Evolutionary conservation across 92 coral and sea anemone species (phyloP), one percentile per base, ranked within the genome.

Genomic region (Bergia puertoricense): DNA sequence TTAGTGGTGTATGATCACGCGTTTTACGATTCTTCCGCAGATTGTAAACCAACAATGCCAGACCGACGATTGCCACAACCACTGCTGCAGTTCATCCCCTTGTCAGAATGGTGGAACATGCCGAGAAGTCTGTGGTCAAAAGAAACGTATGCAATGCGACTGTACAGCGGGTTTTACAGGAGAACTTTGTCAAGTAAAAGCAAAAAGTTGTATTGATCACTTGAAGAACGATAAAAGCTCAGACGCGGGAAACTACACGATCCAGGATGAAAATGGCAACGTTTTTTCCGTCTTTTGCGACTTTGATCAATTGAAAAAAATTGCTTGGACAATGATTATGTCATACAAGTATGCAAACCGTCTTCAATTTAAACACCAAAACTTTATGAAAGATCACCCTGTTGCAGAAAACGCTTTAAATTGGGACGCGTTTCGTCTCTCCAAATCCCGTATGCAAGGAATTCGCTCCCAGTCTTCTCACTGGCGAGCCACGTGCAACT

Each of bases 341-440:
- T 76, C 80, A 22, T 76, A 76, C 80, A 43, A 18, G 11, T 76
- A 43, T 39, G 80, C 57, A 41, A 76, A 76, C 40, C 80, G 80
- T 42, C 54, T 44, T 9, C 80, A 37, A n/a, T 76, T 76, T 76
- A 42, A 45, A 3, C 10, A 42, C 30, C 30, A 76, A 36, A 38
- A 15, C 30, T 76, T 76, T 44, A 30, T 14, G 20, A 45, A 42
- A 45, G 57, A 76, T 76, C 37, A 76, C 37, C 80, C 80, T 9
- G 80, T 76, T 6, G 54, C 56, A 9, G 54, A 37, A 20, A 37
- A 43, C 7, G 3, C 23, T 5, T 4, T 76, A 8, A 76, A 76
- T 6, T 76, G 80, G 80, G 54, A 76, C 80, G 80, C 80, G 14
- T 76, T 76, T 44, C 80, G 80, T 20, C 80, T 76, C 14, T 76